Conservation (phyloP, 2,797 vertebrate species). For the Apodemus agrarius region DNA sequence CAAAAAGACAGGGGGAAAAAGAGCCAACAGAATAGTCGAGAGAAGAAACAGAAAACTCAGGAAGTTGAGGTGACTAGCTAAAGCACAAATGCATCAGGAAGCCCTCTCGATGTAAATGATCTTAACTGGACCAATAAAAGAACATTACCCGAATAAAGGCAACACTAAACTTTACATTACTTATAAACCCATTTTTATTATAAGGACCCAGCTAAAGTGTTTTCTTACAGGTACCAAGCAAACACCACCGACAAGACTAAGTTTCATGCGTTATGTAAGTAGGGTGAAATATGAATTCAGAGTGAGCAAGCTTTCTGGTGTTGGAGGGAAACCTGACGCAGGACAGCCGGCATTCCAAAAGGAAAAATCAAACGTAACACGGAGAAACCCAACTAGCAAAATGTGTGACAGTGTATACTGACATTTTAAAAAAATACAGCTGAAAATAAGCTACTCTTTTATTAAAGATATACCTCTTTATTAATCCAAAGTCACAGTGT, state of each 20-base stretch:
- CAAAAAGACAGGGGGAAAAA: neutral
- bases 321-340: neutral
- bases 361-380: neutral
- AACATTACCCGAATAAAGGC: neutral
- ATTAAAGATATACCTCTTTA: slow-evolving; percentile 3
- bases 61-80: neutral
- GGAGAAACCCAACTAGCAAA: neutral
- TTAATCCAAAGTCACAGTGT: neutral
- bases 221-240: neutral
- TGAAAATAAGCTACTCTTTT: neutral
- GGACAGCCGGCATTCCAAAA: neutral
- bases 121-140: slow-evolving; percentile 16
- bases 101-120: neutral
- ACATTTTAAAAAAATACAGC: slow-evolving; percentile 9
- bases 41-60: neutral
- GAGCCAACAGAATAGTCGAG: neutral
- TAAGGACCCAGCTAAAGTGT: neutral
- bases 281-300: neutral
- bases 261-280: neutral
- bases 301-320: neutral
- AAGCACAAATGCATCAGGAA: neutral
- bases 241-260: neutral
- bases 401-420: neutral
- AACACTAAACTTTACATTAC: neutral
- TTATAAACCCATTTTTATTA: slow-evolving; percentile 19